Conservation (phyloP, 2,888 invertebrate genomes). For the Bursaphelenchus okinawaensis region DNA sequence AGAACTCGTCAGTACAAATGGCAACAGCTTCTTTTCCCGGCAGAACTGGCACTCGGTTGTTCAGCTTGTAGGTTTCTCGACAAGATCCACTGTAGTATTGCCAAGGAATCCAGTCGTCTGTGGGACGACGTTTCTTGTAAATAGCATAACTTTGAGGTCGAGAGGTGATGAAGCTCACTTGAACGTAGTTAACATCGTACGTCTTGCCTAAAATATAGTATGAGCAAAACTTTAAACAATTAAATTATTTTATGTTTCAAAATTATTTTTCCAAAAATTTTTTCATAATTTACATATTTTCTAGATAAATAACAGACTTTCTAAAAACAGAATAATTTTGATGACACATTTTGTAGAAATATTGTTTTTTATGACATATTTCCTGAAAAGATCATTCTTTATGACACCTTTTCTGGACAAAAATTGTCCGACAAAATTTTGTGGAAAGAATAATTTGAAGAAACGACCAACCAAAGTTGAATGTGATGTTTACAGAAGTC, state of each 20-base stretch:
- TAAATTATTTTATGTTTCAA: too few species aligned
- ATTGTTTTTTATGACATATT: too few species aligned
- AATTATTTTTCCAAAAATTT: too few species aligned
- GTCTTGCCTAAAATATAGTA: constrained; percentile 70
- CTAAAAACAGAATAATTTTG: too few species aligned
- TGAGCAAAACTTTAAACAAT: too few species aligned
- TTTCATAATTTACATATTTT: too few species aligned
- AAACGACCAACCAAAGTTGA: constrained; percentile 78
- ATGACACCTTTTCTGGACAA: too few species aligned
- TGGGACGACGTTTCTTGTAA: constrained; percentile 70
- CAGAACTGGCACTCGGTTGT: constrained; percentile 70
- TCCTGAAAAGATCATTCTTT: too few species aligned
- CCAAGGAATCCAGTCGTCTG: constrained; percentile 67
- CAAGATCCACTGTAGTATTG: constrained; percentile 75
- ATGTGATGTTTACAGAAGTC: constrained; percentile 82
- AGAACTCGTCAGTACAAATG: constrained; percentile 88
- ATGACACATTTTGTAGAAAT: too few species aligned
- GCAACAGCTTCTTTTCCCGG: constrained; percentile 81
- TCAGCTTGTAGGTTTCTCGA: constrained; percentile 79
- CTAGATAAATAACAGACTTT: too few species aligned
- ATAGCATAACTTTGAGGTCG: constrained; percentile 94
- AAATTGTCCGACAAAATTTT: too few species aligned
- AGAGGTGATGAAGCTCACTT: constrained; percentile 86
- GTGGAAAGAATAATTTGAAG: too few species aligned
- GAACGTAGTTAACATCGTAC: constrained; percentile 92